Evolutionary conservation across 2,113 vertebrate genomes (phyloP).

Genomic region (Solea senegalensis): DNA sequence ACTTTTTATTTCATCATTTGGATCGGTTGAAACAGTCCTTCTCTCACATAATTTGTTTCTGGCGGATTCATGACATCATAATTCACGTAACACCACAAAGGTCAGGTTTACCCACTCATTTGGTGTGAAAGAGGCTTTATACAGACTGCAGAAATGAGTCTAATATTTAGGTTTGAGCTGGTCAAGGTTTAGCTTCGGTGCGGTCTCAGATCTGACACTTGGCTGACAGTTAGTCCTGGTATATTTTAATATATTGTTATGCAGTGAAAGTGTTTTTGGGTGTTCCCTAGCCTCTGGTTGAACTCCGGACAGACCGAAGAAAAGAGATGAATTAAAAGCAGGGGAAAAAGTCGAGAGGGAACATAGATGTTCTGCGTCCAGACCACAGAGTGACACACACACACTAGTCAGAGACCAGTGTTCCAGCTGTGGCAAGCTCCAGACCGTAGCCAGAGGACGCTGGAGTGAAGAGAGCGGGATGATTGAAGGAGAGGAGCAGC

Average conservation of each 20-base stretch:
- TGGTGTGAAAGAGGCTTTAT: neutral
- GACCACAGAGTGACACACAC: slow-evolving; percentile 64
- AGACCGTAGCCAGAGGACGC: slow-evolving; percentile 51
- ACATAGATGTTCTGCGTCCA: slow-evolving; percentile 51
- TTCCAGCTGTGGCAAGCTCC: slow-evolving; percentile 53
- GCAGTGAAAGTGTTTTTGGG: slow-evolving; percentile 34
- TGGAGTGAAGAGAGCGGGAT: slow-evolving; percentile 12
- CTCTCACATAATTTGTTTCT: too few relatives aligned
- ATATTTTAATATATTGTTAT: slow-evolving; percentile 4
- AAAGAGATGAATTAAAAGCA: slow-evolving; percentile 36
- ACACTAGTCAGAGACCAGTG: slow-evolving; percentile 47
- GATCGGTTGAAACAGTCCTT: too few relatives aligned
- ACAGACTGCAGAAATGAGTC: neutral
- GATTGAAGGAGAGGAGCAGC: slow-evolving; percentile 15
- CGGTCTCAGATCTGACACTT: slow-evolving; percentile 32
- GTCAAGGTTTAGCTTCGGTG: neutral
- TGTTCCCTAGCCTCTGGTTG: slow-evolving; percentile 70
- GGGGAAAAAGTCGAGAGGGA: slow-evolving; percentile 33
- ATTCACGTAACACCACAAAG: too few relatives aligned
- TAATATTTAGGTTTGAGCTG: slow-evolving; percentile 23
- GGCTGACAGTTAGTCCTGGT: slow-evolving; percentile 8
- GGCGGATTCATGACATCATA: too few relatives aligned
- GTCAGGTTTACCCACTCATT: too few relatives aligned
- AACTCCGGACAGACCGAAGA: slow-evolving; percentile 56
- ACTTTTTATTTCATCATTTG: too few relatives aligned